Base-by-base conservation (phyloP, 2,888 invertebrate species). In the Xylota segnis region DNA sequence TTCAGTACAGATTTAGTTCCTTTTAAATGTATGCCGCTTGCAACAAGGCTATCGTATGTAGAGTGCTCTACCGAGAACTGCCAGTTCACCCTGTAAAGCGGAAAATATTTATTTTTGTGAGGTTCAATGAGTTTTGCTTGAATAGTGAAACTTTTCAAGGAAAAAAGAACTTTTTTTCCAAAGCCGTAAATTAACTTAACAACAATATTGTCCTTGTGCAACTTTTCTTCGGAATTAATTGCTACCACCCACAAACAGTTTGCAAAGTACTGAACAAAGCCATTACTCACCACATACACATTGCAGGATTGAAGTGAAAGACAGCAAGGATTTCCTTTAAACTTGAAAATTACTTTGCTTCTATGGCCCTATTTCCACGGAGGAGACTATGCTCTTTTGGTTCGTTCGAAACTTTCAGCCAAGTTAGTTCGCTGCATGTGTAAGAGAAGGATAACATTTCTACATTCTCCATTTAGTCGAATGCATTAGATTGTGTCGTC, bases 401-500 rank as follows among this genome's bases (percentile, higher is more conserved):
- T 37, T 12, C 5, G 6, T 34, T 5, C 5, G 5, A 16, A 18
- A 58, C 16, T 14, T 10, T 34, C 10, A 56, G 12, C 1, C 50
- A 23, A 50, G 10, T 14, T 50, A 18, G 23, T 23, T 50, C n/a
- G 29, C 2, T n/a, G 1, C 52, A 3, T n/a, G 27, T 34, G 34
- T 5, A 29, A 34, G 29, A 16, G 16, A 9, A 32, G 4, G 10
- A 10, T 18, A 34, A 18, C 10, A 18, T 4, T 47, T 18, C 40
- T 4, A 23, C 5, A 27, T 27, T 27, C 50, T 12, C 2, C 5
- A 5, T 43, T 43, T 14, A 14, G 43, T 10, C 1, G 1, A 23
- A 29, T 50, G 37, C 59, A 52, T 63, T 74, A 37, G 63, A 61
- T 40, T 54, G 56, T 32, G 10, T 65, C 32, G 43, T 65, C 56